Evolutionary conservation across 1,140 invertebrate species (phyloP).

Genomic region (Pachypeltis micranthus): DNA sequence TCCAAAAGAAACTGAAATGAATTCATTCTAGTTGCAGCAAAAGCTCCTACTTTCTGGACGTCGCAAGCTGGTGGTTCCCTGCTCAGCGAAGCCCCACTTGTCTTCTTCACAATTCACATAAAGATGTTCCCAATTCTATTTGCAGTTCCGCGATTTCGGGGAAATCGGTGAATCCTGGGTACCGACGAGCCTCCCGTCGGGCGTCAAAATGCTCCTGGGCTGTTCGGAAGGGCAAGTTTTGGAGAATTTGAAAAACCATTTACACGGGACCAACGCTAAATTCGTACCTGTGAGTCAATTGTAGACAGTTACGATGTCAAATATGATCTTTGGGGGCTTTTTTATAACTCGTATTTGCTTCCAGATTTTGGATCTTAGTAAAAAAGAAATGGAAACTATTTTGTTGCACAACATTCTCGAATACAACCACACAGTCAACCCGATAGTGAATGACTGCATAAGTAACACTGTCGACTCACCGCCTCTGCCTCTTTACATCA

Average conservation of each 20-base stretch:
- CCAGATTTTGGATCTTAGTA: conserved; percentile 30
- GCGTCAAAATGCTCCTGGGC: conserved; percentile 53
- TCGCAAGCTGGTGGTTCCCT: no score
- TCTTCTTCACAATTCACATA: no score
- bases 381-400: conserved; percentile 39
- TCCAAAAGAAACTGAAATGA: no score
- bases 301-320: no score
- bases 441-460: conserved; percentile 44
- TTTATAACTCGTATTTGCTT: no score
- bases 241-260: conserved; percentile 33
- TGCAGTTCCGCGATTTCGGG: conserved; percentile 28
- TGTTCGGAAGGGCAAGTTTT: conserved; percentile 25
- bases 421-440: conserved; percentile 49
- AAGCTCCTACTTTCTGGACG: no score
- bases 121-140: neutral
- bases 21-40: no score
- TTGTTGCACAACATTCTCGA: conserved; percentile 43
- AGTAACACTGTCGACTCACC: conserved; percentile 46
- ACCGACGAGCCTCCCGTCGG: conserved; percentile 49
- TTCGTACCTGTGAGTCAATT: conserved; percentile 11
- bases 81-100: no score
- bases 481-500: conserved; percentile 52
- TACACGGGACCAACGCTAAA: conserved; percentile 14
- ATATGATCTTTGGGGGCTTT: no score
- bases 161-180: conserved; percentile 45